These are phyloP conservation scores for Trachelus tabidus DNA, from an alignment of 2,888 invertebrate species.

Conservation along the genomic window DNA sequence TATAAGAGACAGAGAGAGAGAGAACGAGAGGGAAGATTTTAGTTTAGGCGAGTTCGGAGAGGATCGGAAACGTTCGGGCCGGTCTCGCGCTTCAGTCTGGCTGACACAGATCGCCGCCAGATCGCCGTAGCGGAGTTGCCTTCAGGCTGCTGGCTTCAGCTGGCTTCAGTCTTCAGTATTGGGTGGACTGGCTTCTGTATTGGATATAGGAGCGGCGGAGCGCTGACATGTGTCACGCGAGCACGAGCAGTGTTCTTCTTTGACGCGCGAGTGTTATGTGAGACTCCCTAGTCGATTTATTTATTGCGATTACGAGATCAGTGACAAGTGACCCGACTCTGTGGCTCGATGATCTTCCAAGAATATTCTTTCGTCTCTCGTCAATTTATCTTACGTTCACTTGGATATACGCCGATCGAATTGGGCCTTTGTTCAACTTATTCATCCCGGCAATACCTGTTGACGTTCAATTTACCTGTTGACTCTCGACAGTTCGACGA, in stretches of 20 bases:
- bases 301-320: constrained; percentile 18
- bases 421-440: not conserved
- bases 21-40: not conserved
- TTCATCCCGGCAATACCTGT: not conserved
- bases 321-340: not conserved
- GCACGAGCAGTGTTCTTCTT: constrained; percentile 31
- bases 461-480: not conserved
- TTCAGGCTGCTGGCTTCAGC: constrained; percentile 7
- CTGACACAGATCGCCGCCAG: constrained; percentile 1
- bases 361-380: not conserved
- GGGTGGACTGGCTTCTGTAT: constrained; percentile 42
- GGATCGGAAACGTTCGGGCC: constrained; percentile 26
- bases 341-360: not conserved
- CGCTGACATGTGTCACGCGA: constrained; percentile 44
- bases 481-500: not conserved
- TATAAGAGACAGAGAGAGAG: not conserved
- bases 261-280: not conserved
- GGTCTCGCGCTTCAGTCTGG: constrained; percentile 5
- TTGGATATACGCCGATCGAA: not conserved
- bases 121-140: constrained; percentile 18
- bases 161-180: constrained; percentile 36
- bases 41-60: constrained; percentile 4
- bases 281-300: constrained; percentile 24
- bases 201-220: constrained; percentile 36
- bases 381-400: not conserved